Percentiles rank a stretch among this genome's conserved stretches.
Conservation (phyloP, 2,888 invertebrate species). For the Dascillus cervinus region DNA sequence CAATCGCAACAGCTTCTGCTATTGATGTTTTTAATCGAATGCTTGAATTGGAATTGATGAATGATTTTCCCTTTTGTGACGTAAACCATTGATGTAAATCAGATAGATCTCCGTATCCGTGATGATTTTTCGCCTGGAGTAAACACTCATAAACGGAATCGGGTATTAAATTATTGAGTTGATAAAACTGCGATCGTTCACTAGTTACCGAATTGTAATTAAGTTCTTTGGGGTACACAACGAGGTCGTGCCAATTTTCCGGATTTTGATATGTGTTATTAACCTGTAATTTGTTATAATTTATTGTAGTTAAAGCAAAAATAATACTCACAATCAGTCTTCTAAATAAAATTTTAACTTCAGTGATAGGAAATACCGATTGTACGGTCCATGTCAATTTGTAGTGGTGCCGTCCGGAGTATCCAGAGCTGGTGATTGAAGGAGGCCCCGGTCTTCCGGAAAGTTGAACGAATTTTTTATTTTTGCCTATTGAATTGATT, state of each 20-base stretch:
- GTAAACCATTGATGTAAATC: conserved; percentile 49
- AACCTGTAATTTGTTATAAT: conserved; percentile 38
- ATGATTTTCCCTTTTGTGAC: conserved; percentile 30
- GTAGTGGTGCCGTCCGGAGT: conserved; percentile 54
- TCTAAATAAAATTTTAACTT: conserved; percentile 56
- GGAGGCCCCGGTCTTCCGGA: conserved; percentile 59
- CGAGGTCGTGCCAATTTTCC: conserved; percentile 48
- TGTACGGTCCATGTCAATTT: conserved; percentile 60
- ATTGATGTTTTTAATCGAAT: too few species aligned
- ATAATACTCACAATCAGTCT: conserved; percentile 48
- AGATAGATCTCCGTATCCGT: conserved; percentile 50
- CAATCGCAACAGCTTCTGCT: too few species aligned
- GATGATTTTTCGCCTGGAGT: conserved; percentile 50
- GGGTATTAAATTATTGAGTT: conserved; percentile 44
- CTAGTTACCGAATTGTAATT: conserved; percentile 35
- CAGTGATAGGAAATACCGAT: conserved; percentile 55
- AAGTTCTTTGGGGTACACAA: conserved; percentile 38
- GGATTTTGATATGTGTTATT: conserved; percentile 46
- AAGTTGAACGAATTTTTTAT: conserved; percentile 50
- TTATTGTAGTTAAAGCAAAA: conserved; percentile 1
- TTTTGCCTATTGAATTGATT: conserved; percentile 39
- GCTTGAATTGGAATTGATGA: conserved; percentile 6
- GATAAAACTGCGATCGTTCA: conserved; percentile 42
- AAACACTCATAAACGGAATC: conserved; percentile 50
- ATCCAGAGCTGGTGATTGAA: conserved; percentile 52